A percentile compares a stretch with the other conserved stretches of the same genome.
Conservation (phyloP, 92 coral and sea anemone genomes). For the Zoanthus gigantus region DNA sequence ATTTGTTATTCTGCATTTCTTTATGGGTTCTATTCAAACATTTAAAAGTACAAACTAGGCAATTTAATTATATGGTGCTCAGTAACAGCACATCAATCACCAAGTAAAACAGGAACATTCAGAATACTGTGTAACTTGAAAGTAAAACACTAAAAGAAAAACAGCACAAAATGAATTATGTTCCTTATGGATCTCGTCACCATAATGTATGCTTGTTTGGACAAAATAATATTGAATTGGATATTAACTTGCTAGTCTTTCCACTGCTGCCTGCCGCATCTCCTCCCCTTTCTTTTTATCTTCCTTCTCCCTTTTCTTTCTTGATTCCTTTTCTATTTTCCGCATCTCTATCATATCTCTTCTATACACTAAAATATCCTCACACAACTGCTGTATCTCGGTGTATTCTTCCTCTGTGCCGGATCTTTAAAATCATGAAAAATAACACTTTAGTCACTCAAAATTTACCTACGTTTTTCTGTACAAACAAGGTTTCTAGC, state of each 20-base stretch:
- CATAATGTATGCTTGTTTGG: slow-evolving; percentile 42
- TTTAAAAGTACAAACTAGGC: slow-evolving; percentile 53
- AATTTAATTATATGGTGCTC: slow-evolving; percentile 60
- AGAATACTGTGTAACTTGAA: slow-evolving; percentile 39
- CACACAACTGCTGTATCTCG: slow-evolving; percentile 63
- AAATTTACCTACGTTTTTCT: too few relatives aligned
- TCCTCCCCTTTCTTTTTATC: slow-evolving; percentile 64
- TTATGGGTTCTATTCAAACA: slow-evolving; percentile 1
- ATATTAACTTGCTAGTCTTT: slow-evolving; percentile 62
- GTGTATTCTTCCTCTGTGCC: slow-evolving; percentile 75
- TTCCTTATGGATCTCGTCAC: slow-evolving; percentile 52
- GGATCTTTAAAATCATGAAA: slow-evolving; percentile 54
- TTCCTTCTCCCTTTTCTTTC: slow-evolving; percentile 47
- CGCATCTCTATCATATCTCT: slow-evolving; percentile 63
- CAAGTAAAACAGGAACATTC: slow-evolving; percentile 55
- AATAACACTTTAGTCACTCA: slow-evolving; percentile 29
- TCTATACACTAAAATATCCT: slow-evolving; percentile 58
- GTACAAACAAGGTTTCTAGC: too few relatives aligned
- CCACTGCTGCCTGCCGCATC: slow-evolving; percentile 74
- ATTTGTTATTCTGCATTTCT: slow-evolving; percentile 59
- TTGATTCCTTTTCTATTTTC: slow-evolving; percentile 61
- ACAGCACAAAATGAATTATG: slow-evolving; percentile 48
- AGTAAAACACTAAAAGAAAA: slow-evolving; percentile 55
- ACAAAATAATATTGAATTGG: slow-evolving; percentile 55
- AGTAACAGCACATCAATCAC: slow-evolving; percentile 57